Conservation (phyloP, 2,113 vertebrate species). For the Pluvialis apricaria region DNA sequence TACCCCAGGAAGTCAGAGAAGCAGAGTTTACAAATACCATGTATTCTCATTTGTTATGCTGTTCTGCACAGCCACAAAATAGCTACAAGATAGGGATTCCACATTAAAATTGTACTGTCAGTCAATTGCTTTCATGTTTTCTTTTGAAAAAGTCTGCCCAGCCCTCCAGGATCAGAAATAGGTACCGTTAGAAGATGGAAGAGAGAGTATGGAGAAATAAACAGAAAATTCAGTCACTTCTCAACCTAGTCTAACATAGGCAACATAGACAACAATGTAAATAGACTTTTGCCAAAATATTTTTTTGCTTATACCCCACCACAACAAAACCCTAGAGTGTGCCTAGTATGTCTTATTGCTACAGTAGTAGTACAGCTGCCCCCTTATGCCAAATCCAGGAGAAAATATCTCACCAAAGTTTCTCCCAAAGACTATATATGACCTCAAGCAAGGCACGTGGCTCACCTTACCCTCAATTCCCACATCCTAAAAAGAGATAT, state of each 20-base stretch:
- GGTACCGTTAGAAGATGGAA: background rate
- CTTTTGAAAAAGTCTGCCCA: background rate
- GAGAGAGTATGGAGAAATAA: background rate
- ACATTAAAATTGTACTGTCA: background rate
- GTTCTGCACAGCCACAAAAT: background rate
- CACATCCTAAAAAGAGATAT: background rate
- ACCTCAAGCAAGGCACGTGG: background rate
- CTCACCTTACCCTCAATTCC: background rate
- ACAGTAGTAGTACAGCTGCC: background rate
- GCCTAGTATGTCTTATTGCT: background rate
- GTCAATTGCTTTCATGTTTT: background rate
- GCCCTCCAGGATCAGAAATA: background rate
- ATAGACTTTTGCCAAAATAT: background rate
- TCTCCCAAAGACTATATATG: background rate
- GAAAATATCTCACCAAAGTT: background rate
- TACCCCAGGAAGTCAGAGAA: background rate
- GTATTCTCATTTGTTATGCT: background rate
- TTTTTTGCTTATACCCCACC: background rate
- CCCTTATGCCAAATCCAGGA: background rate
- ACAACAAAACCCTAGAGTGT: background rate
- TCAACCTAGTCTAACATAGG: background rate
- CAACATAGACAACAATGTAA: background rate
- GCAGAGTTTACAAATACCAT: background rate
- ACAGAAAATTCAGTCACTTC: background rate
- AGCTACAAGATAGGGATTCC: background rate